phyloP scores from a whole-genome alignment of 2,113 vertebrate species.

The Salvelinus namaycush region DNA sequence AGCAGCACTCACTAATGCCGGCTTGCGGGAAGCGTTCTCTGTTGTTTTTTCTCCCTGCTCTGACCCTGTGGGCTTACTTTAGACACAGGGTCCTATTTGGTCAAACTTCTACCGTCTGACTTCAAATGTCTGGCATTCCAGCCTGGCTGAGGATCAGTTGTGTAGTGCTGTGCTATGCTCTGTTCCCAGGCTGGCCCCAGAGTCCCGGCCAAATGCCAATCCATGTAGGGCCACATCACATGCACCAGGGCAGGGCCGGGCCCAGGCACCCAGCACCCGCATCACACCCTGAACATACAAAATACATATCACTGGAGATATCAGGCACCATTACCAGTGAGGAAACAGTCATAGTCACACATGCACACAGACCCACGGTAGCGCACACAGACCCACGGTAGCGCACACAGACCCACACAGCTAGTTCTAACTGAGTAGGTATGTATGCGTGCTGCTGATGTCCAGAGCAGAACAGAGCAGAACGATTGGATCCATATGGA shows the following conservation, averaged over 20 bases:
- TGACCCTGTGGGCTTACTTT: conserved; percentile 64
- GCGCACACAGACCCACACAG: conserved; percentile 5
- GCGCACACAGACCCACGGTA: background rate
- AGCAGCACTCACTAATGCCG: conserved; percentile 8
- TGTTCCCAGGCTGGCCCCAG: conserved; percentile 61
- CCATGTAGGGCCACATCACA: conserved; percentile 80
- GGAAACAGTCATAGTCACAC: conserved; percentile 16
- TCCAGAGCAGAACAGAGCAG: background rate
- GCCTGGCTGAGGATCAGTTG: conserved; percentile 71
- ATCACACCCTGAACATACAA: conserved; percentile 65
- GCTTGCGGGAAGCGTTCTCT: conserved; percentile 58
- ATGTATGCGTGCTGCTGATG: conserved; percentile 23
- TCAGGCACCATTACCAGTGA: conserved; percentile 54
- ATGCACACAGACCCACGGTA: background rate
- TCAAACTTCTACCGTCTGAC: conserved; percentile 70
- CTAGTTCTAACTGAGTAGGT: conserved; percentile 25
- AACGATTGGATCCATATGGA: conserved; percentile 19
- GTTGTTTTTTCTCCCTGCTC: conserved; percentile 30
- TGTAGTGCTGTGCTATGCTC: conserved; percentile 50
- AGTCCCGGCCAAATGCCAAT: conserved; percentile 76
- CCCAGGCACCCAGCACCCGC: conserved; percentile 7
- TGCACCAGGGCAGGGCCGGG: conserved; percentile 39
- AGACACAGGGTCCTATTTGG: conserved; percentile 63
- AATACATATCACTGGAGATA: conserved; percentile 44
- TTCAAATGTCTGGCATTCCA: conserved; percentile 81